Conservation (phyloP, 2,888 invertebrate genomes). For the Liopterus haemorrhoidalis region DNA sequence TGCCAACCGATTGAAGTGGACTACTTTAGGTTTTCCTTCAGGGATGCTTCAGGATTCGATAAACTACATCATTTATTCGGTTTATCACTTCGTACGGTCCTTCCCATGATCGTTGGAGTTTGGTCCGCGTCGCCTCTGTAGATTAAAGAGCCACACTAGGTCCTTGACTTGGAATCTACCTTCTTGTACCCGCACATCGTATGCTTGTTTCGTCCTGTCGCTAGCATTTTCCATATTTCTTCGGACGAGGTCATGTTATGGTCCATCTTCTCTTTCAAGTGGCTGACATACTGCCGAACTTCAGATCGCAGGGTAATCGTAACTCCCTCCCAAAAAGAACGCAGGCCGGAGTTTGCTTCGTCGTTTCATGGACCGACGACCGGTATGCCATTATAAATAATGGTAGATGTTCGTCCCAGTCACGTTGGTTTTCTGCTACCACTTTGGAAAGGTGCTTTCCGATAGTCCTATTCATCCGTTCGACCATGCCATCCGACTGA, state of each 20-base stretch:
- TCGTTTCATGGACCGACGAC: conserved; percentile 2
- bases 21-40: conserved; percentile 20
- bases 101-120: conserved; percentile 23
- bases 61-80: conserved; percentile 25
- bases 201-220: conserved; percentile 6
- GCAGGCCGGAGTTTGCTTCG: neutral
- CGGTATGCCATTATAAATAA: conserved; percentile 8
- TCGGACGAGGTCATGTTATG: conserved; percentile 4
- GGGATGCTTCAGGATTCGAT: conserved; percentile 20
- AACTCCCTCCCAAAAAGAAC: conserved; percentile 5
- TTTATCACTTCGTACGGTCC: conserved; percentile 26
- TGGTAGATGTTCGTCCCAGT: conserved; percentile 5
- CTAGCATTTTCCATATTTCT: neutral
- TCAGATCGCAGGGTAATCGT: conserved; percentile 6
- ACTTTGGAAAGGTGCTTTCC: conserved; percentile 5
- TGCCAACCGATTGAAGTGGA: conserved; percentile 24
- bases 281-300: conserved; percentile 3
- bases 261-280: conserved; percentile 4
- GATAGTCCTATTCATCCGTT: conserved; percentile 14
- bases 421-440: conserved; percentile 9
- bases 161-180: conserved; percentile 6
- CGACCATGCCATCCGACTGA: conserved; percentile 29
- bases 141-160: conserved; percentile 26
- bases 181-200: conserved; percentile 5
- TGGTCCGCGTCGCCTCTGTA: conserved; percentile 15